These are phyloP conservation scores for Tenebrio molitor DNA, from an alignment of 1,140 invertebrate species.

Conservation along the genomic window DNA sequence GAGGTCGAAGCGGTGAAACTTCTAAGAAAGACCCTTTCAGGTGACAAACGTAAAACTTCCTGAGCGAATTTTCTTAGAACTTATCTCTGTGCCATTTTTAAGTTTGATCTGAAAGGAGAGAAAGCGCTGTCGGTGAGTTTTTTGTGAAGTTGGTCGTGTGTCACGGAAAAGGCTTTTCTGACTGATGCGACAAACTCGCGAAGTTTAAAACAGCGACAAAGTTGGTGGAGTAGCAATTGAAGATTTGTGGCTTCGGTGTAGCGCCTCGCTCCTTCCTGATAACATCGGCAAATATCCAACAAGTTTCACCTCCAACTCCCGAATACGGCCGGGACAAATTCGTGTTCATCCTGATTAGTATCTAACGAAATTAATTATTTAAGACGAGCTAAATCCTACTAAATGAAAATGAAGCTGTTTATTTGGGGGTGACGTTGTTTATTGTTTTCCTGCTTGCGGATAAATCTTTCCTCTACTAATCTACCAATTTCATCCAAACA, in stretches of 20 bases:
- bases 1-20: too few species aligned
- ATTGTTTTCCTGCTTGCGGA: not conserved
- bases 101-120: too few species aligned
- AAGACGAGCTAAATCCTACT: not conserved
- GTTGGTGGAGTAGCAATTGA: not conserved
- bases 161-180: not conserved
- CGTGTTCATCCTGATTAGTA: not conserved
- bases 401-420: not conserved
- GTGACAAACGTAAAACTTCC: not conserved
- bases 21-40: not conserved
- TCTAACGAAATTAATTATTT: not conserved
- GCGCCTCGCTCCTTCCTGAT: not conserved
- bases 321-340: not conserved
- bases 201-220: slow-evolving; percentile 7
- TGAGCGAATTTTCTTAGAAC: too few species aligned
- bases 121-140: too few species aligned
- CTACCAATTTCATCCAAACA: too few species aligned
- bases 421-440: not conserved
- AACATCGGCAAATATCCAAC: slow-evolving; percentile 24
- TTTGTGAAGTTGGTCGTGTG: too few species aligned
- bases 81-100: too few species aligned
- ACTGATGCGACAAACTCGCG: not conserved
- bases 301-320: slow-evolving; percentile 11
- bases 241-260: slow-evolving; percentile 12
- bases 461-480: too few species aligned